Base-by-base conservation (phyloP, 2,113 vertebrate genomes). In the Passer domesticus region DNA sequence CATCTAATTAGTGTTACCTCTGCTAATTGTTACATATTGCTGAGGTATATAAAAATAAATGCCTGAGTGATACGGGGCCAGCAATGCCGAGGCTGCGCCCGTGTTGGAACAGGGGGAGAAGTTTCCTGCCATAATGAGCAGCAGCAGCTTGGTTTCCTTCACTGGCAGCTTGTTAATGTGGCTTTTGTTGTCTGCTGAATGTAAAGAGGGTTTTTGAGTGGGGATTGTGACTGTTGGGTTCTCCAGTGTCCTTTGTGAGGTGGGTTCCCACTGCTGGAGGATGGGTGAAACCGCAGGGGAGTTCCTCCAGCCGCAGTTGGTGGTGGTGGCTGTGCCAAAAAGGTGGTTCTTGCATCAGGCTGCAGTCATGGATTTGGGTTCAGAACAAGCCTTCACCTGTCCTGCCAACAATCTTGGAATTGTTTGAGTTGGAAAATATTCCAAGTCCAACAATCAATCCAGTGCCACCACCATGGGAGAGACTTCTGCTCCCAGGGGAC, bases 1-100 rank as follows among this genome's bases (percentile, higher is more conserved):
- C 97, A 95, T 96, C 97, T 98, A 98, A 98, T 98, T 98, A 97
- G 96, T 76, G 83, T 94, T 97, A 89, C 90, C 94, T 97, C 94
- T 95, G 53, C 97, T 98, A 98, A 98, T 97, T 97, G 96, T 96
- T 95, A 44, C 92, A 72, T 94, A 90, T 94, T 91, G 92, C 92
- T 93, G 93, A 97, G 94, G 85, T 97, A 78, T 92, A 94, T 95
- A 90, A 96, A 94, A 97, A 95, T 93, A 95, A 97, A 94, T 52
- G 91, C 69, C 23, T 89, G 96, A 94, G 90, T 52, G 94, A 91
- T 83, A 10, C 70, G 16, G 18, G 39, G 35, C 79, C 73, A 28
- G 58, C 83, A 13, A 6, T 17, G 25, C 23, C 66, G 28, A 89
- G 78, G 89, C 64, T 47, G 30, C 13, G 33, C 79, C 55, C 2